Evolutionary conservation across 2,113 vertebrate species (phyloP).

Genomic region (Leuciscus idus): DNA sequence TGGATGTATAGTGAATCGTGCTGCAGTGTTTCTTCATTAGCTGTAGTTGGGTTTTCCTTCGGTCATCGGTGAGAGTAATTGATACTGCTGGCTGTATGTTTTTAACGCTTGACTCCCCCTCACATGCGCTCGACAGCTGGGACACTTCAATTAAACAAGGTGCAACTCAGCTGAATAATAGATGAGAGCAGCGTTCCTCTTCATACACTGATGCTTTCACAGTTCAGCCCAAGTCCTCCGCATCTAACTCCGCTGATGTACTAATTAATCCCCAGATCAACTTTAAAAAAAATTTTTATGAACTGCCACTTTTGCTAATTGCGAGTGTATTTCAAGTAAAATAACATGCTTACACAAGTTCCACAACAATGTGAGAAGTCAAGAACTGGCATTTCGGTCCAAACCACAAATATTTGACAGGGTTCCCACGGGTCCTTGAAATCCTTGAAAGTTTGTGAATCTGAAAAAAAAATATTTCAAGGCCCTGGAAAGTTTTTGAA

Average conservation of each 20-base stretch:
- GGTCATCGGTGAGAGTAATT: constrained; percentile 39
- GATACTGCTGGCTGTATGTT: constrained; percentile 30
- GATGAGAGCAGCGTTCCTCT: constrained; percentile 60
- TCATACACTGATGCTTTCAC: constrained; percentile 53
- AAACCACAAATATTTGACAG: not conserved
- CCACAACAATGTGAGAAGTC: not conserved
- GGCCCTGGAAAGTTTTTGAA: too few species aligned
- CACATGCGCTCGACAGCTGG: constrained; percentile 64
- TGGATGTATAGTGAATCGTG: not conserved
- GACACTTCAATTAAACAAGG: constrained; percentile 63
- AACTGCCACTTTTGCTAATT: not conserved
- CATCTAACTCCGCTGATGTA: not conserved
- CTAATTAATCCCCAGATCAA: not conserved
- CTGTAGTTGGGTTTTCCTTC: not conserved
- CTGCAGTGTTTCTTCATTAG: not conserved
- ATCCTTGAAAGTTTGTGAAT: too few species aligned
- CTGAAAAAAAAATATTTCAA: too few species aligned
- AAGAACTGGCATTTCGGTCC: not conserved
- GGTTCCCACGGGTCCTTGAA: too few species aligned
- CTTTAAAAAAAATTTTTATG: too few species aligned
- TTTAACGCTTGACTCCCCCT: constrained; percentile 27
- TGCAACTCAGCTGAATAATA: constrained; percentile 70
- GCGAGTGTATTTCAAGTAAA: not conserved
- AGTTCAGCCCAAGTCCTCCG: not conserved
- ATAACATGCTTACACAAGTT: not conserved